Conservation (phyloP, 1,140 invertebrate species). For the Ceratitis capitata region DNA sequence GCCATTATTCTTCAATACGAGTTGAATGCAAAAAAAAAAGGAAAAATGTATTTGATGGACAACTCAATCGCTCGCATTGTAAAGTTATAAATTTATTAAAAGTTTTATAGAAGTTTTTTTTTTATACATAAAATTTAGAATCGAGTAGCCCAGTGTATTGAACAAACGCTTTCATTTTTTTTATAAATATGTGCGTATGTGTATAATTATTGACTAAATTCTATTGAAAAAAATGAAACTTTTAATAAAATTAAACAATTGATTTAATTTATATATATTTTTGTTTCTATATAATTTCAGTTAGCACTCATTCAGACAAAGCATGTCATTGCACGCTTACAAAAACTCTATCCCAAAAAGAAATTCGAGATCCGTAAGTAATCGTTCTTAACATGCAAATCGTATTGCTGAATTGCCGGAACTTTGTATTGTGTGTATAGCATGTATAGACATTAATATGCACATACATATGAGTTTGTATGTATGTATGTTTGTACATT, state of each 20-base stretch:
- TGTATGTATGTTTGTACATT: neutral
- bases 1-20: conserved; percentile 32
- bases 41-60: neutral
- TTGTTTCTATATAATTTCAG: conserved; percentile 68
- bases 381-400: neutral
- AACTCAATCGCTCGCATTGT: neutral
- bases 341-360: conserved; percentile 74
- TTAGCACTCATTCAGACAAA: conserved; percentile 82
- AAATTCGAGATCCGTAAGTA: conserved; percentile 80
- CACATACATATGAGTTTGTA: neutral
- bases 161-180: conserved; percentile 6
- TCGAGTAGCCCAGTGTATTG: neutral
- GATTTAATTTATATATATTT: neutral
- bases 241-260: neutral
- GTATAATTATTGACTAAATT: neutral
- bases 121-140: neutral
- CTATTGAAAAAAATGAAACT: neutral
- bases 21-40: neutral
- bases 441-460: neutral
- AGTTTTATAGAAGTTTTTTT: neutral
- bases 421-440: neutral
- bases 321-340: conserved; percentile 76
- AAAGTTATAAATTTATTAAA: neutral
- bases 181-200: too few species aligned
- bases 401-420: neutral